Percentiles rank a stretch among this genome's conserved stretches.
phyloP scores from a whole-genome alignment of 1,140 invertebrate species.

The Drosophila kikkawai region DNA sequence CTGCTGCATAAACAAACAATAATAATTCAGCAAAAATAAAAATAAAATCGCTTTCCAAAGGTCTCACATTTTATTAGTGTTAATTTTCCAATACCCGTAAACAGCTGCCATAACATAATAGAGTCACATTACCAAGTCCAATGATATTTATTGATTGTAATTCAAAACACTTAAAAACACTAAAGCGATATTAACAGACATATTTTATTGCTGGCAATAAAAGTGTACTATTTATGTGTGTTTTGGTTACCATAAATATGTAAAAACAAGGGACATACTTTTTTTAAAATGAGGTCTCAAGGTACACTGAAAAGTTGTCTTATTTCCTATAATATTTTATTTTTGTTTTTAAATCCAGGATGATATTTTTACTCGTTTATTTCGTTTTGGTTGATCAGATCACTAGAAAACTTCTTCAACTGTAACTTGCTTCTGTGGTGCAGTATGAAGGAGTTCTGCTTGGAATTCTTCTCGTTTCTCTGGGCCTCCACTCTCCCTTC shows the following conservation, averaged over 20 bases:
- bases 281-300: neutral
- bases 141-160: slow-evolving; percentile 10
- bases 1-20: slow-evolving; percentile 1
- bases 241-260: neutral
- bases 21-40: neutral
- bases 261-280: neutral
- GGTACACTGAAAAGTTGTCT: neutral
- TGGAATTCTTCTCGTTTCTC: neutral
- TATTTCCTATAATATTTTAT: neutral
- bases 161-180: slow-evolving; percentile 5
- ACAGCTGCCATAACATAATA: slow-evolving; percentile 3
- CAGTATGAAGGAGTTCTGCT: neutral
- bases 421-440: neutral
- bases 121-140: neutral
- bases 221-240: neutral
- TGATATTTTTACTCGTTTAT: too few species aligned
- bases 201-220: slow-evolving; percentile 9
- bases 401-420: neutral
- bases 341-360: neutral
- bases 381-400: neutral
- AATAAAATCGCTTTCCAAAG: neutral
- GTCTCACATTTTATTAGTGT: slow-evolving; percentile 8
- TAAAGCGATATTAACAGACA: slow-evolving; percentile 1
- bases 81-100: neutral
- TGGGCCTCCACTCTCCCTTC: neutral